These are phyloP conservation scores for Leiothrix lutea DNA, from an alignment of 2,113 vertebrate species.

Conservation along the genomic window DNA sequence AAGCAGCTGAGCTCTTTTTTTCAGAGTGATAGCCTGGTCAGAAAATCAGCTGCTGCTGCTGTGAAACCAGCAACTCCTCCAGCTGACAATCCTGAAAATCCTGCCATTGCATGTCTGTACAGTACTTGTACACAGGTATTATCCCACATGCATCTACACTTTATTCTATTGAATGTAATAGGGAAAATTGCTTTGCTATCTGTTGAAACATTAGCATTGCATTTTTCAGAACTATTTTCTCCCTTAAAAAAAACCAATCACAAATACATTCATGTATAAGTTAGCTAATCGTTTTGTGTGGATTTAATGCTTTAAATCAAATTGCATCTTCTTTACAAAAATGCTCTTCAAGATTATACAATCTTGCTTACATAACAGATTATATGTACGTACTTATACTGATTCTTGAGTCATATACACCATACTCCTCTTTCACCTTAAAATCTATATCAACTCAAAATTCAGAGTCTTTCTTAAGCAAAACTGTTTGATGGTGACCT, in stretches of 20 bases:
- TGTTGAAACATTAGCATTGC: neutral
- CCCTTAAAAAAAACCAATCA: neutral
- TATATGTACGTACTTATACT: neutral
- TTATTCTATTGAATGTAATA: neutral
- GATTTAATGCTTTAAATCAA: neutral
- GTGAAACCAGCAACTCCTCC: neutral
- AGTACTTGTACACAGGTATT: neutral
- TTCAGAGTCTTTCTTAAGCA: neutral
- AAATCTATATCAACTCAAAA: neutral
- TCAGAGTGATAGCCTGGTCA: neutral
- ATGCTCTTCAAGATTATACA: neutral
- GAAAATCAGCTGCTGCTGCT: neutral
- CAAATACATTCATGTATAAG: neutral
- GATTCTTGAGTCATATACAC: neutral
- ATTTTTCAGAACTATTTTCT: neutral
- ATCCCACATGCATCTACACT: neutral
- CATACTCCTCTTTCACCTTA: neutral
- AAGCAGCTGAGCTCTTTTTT: neutral
- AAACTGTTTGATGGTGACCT: neutral
- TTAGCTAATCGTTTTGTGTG: neutral
- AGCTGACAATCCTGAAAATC: neutral
- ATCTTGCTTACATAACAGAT: neutral
- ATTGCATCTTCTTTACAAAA: neutral
- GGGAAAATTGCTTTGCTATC: neutral
- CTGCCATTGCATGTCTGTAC: neutral